These are phyloP conservation scores for Cryptophagus acutangulus DNA, from an alignment of 2,888 invertebrate genomes.

Conservation along the genomic window DNA sequence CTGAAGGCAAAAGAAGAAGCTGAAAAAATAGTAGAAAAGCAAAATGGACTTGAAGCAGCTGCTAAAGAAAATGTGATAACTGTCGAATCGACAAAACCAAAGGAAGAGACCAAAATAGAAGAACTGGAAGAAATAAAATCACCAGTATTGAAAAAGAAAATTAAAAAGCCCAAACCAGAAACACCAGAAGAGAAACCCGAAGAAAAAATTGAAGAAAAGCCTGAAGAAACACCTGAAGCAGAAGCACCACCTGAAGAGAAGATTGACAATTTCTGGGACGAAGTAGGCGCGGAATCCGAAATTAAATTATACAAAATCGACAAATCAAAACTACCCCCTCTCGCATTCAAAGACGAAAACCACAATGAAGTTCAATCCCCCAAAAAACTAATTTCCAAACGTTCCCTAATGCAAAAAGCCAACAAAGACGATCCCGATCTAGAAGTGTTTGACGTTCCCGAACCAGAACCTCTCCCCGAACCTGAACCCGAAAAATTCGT, in stretches of 20 bases:
- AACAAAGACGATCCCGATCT: conserved; percentile 43
- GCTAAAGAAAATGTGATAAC: conserved; percentile 7
- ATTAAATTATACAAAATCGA: conserved; percentile 3
- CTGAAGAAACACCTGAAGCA: conserved; percentile 7
- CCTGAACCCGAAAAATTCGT: conserved; percentile 43
- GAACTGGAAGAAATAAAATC: conserved; percentile 1
- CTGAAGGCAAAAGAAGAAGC: conserved; percentile 5
- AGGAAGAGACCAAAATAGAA: neutral
- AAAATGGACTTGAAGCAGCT: conserved; percentile 8
- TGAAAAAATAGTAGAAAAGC: conserved; percentile 1
- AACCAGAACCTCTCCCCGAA: conserved; percentile 35
- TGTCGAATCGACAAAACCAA: conserved; percentile 2
- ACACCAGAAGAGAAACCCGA: conserved; percentile 17
- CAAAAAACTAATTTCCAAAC: conserved; percentile 38
- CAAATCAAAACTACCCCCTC: neutral
- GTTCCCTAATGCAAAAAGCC: conserved; percentile 43
- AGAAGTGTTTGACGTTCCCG: conserved; percentile 37
- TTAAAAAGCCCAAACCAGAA: no score
- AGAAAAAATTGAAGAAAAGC: conserved; percentile 2
- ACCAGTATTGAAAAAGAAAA: conserved; percentile 16
- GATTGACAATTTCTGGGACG: conserved; percentile 33
- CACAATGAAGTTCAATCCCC: no score
- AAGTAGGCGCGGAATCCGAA: conserved; percentile 31
- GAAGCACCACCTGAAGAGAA: conserved; percentile 12
- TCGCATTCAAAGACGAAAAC: neutral